Percentiles rank a stretch among this genome's conserved stretches.
These are phyloP conservation scores for Phrixothrix hirtus DNA, from an alignment of 2,888 invertebrate species.

Conservation along the genomic window DNA sequence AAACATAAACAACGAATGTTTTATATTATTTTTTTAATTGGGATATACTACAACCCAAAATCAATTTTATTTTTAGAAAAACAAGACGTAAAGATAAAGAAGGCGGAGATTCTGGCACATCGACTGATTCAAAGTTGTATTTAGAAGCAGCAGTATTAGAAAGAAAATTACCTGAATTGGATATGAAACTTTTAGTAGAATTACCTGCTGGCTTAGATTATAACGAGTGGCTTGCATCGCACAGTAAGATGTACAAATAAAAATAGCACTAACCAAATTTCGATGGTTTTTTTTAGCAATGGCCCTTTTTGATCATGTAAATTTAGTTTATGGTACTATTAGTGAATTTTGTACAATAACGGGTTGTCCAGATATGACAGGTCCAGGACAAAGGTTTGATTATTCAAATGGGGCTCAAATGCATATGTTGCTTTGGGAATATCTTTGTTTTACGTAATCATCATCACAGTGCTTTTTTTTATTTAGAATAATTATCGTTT, in stretches of 20 bases:
- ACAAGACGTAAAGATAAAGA: conserved; percentile 96
- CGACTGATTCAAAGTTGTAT: conserved; percentile 90
- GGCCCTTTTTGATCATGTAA: conserved; percentile 98
- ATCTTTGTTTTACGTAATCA: too few relatives aligned
- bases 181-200: conserved; percentile 91
- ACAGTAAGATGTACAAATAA: conserved; percentile 70
- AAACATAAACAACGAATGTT: too few relatives aligned
- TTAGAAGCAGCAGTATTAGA: conserved; percentile 93
- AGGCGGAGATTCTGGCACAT: conserved; percentile 66
- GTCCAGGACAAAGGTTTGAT: conserved; percentile 85
- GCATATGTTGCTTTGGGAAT: too few relatives aligned
- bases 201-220: conserved; percentile 94
- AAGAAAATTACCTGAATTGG: conserved; percentile 90
- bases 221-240: conserved; percentile 99
- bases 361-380: conserved; percentile 95
- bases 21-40: too few relatives aligned
- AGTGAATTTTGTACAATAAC: conserved; percentile 98
- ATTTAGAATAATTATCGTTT: too few relatives aligned
- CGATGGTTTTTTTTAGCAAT: conserved; percentile 67
- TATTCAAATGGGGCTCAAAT: not conserved
- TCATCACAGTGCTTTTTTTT: too few relatives aligned
- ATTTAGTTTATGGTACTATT: conserved; percentile 96
- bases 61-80: conserved; percentile 82
- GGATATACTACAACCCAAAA: too few relatives aligned
- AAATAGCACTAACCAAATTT: not conserved